Evolutionary conservation across 2,888 invertebrate species (phyloP).

Genomic region (Phengaris alcon): DNA sequence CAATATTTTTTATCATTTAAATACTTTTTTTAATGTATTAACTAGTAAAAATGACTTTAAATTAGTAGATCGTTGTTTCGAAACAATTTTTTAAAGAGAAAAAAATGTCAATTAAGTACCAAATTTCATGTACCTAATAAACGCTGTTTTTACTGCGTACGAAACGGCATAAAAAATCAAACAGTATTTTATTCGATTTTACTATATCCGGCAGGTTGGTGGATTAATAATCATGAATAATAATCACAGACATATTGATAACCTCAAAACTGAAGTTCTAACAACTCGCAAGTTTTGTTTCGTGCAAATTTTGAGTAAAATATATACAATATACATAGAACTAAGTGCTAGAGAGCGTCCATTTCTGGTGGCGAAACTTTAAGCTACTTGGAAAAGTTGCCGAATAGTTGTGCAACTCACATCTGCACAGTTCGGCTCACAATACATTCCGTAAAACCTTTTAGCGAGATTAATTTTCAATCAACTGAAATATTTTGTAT

Average conservation of each 20-base stretch:
- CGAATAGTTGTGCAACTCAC: background rate
- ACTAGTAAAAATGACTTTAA: no score
- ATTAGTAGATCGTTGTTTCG: no score
- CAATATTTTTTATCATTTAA: no score
- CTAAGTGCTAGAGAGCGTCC: background rate
- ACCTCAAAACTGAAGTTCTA: background rate
- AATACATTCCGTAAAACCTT: background rate
- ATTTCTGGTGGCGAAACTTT: slow-evolving; percentile 5
- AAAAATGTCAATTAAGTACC: no score
- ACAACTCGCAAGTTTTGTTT: slow-evolving; percentile 3
- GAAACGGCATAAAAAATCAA: no score
- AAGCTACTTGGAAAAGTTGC: background rate
- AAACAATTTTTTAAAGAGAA: no score
- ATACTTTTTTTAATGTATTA: no score
- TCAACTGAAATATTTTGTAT: background rate
- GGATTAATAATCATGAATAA: background rate
- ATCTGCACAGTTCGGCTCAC: background rate
- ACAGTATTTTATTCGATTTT: no score
- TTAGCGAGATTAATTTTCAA: background rate
- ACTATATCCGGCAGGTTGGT: no score
- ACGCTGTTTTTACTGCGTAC: no score
- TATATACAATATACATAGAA: background rate
- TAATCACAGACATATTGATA: background rate
- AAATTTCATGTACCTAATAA: no score
- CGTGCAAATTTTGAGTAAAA: background rate